Percentiles rank a stretch among this genome's conserved stretches.
These are phyloP conservation scores for Poeciliopsis paucimaculata DNA, from an alignment of 2,797 vertebrate genomes.

Conservation along the genomic window DNA sequence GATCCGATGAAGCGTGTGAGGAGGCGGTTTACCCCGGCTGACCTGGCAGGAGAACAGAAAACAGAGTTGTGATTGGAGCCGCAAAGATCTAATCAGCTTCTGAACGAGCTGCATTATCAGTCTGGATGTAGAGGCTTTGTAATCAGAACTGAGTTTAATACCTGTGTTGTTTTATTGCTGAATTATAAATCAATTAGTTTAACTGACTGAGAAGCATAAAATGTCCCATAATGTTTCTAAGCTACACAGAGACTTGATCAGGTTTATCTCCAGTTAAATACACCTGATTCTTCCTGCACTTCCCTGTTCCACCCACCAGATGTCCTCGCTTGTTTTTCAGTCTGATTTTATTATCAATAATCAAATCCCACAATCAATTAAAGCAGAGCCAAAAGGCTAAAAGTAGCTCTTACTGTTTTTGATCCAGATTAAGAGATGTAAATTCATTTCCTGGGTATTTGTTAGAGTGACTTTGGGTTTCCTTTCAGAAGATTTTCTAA, in stretches of 20 bases:
- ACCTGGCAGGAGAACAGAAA: neutral
- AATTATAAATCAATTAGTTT: neutral
- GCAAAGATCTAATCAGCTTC: neutral
- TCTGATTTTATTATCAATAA: neutral
- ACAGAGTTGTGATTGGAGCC: neutral
- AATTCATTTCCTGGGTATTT: neutral
- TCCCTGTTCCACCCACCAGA: neutral
- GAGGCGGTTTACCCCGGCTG: neutral
- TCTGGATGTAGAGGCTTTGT: neutral
- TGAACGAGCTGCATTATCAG: neutral
- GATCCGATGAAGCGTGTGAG: constrained; percentile 22
- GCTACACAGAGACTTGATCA: neutral
- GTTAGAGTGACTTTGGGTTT: neutral
- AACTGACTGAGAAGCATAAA: neutral
- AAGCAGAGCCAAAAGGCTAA: neutral
- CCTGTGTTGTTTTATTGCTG: neutral
- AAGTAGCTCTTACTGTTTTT: neutral
- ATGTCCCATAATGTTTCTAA: neutral
- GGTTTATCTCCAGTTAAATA: neutral
- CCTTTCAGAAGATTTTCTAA: no score
- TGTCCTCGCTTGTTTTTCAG: neutral
- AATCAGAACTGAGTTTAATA: neutral
- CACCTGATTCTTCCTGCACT: neutral
- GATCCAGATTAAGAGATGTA: neutral
- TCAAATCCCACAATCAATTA: neutral